Evolutionary conservation across 2,113 vertebrate genomes (phyloP), one percentile per base, ranked within the genome.

Genomic region (Connochaetes taurinus): DNA sequence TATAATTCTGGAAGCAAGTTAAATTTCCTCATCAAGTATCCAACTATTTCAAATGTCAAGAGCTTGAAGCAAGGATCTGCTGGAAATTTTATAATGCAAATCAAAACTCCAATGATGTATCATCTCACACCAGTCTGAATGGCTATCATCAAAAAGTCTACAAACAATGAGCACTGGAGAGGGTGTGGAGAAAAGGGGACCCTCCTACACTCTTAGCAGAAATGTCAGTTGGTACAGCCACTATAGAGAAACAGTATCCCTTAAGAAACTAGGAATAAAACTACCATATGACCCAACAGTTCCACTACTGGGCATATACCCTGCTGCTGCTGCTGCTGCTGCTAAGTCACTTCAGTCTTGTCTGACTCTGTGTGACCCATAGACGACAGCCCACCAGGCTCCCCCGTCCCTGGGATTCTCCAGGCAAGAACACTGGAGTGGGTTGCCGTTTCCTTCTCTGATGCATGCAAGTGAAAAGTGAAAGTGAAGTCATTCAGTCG

Each of bases 21-120:
- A 52, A 71, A 97, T 95, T 97, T 97, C 52, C 74, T 92, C 84
- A 87, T 81, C 90, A 97, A 13, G 88, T 87, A 95, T 55, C 96
- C 67, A 98, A 97, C 93, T 89, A 43, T 62, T 94, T 98, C 94
- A 96, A 97, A 91, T 95, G 97, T 57, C 84, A 97, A 96, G 87
- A 60, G 81, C 33, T 95, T 97, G 60, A 97, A 91, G 57, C 83
- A 96, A 91, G 96, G 83, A 90, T 95, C 81, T 96, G 74, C 58
- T 97, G 90, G 90, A 97, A 97, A 90, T 87, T 97, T 95, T 97
- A 92, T 96, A 97, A 64, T 95, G 97, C 97, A 97, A 98, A 98
- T 97, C 81, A 98, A 98, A 97, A 43, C 40, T 76, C 36, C 40
- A 76, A 0, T 76, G 71, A 43, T 25, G 71, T 76, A 43, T 43